Percentiles rank a stretch among this genome's conserved stretches.
Conservation (phyloP, 2,888 invertebrate genomes). For the Torymus texanus region DNA sequence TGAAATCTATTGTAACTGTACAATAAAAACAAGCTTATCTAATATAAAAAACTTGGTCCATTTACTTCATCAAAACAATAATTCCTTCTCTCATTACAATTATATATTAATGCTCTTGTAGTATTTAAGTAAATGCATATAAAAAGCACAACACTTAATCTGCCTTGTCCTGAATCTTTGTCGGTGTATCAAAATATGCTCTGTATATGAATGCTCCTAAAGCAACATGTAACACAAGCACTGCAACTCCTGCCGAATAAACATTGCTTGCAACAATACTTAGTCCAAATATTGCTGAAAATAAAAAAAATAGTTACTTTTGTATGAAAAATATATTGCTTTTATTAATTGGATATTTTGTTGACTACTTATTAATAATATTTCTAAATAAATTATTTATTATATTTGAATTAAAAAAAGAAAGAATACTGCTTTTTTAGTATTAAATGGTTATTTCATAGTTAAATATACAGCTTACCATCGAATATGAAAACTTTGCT, state of each 20-base stretch:
- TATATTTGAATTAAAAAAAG: conserved; percentile 50
- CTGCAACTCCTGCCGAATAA: conserved; percentile 86
- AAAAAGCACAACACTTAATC: conserved; percentile 61
- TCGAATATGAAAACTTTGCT: conserved; percentile 84
- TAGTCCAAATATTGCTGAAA: conserved; percentile 76
- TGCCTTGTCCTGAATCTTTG: conserved; percentile 63
- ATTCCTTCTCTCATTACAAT: conserved; percentile 10
- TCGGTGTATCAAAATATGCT: conserved; percentile 80
- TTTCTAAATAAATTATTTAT: not conserved
- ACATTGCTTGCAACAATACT: conserved; percentile 82
- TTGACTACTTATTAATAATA: not conserved
- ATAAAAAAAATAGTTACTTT: not conserved
- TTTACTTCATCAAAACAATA: conserved; percentile 39
- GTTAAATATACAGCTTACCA: conserved; percentile 74
- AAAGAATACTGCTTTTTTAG: too few species aligned
- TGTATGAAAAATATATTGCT: too few species aligned
- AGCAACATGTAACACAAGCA: conserved; percentile 85
- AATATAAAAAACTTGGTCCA: conserved; percentile 53
- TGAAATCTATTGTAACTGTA: conserved; percentile 55
- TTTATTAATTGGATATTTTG: not conserved
- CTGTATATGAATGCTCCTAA: conserved; percentile 86
- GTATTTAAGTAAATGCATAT: conserved; percentile 29
- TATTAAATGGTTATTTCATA: too few species aligned
- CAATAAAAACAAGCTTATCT: conserved; percentile 57
- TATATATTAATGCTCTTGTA: conserved; percentile 30